phyloP scores from a whole-genome alignment of 2,797 vertebrate species.

The Scyliorhinus canicula region DNA sequence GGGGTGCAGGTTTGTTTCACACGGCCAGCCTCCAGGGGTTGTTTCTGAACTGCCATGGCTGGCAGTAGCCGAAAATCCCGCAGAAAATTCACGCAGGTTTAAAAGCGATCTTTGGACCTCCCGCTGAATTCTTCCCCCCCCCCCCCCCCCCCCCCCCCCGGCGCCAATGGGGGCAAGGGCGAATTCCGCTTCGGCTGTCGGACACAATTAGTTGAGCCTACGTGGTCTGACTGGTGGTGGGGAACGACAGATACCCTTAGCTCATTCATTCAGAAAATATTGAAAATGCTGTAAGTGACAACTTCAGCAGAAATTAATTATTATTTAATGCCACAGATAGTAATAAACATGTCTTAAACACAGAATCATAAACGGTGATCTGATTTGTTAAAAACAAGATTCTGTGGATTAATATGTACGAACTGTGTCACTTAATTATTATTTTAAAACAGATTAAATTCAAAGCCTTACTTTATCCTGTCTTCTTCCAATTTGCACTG shows the following conservation, averaged over 20 bases:
- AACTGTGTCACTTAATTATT: neutral
- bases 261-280: neutral
- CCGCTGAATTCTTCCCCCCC: no score
- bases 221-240: neutral
- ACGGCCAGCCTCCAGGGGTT: no score
- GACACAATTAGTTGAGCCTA: neutral
- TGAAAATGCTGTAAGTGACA: neutral
- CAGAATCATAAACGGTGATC: neutral
- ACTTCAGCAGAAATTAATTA: neutral
- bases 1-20: no score
- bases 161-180: no score
- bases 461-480: neutral
- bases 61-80: no score
- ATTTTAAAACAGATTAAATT: neutral
- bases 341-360: neutral
- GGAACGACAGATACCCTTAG: neutral
- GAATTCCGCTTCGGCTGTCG: neutral
- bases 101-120: no score
- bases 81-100: no score
- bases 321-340: neutral
- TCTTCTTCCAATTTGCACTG: neutral
- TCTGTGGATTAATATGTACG: neutral
- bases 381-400: neutral
- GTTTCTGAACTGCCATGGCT: no score
- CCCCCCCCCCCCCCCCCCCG: no score